Percentiles rank a stretch among this genome's conserved stretches.
phyloP scores from a whole-genome alignment of 2,888 invertebrate species.

The Spicauda simplicius region DNA sequence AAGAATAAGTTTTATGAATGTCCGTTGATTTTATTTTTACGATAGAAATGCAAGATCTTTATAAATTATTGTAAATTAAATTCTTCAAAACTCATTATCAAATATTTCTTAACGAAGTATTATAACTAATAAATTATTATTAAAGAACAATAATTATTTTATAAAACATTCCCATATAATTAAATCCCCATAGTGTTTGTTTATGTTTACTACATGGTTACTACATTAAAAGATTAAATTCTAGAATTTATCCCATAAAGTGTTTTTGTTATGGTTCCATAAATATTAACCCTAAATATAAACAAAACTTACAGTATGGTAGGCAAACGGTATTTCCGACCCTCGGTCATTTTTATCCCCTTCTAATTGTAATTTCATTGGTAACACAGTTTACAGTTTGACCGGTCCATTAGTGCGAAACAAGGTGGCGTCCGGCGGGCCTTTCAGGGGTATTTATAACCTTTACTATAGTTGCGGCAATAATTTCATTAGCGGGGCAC shows the following conservation, averaged over 20 bases:
- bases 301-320: conserved; percentile 12
- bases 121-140: no score
- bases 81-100: no score
- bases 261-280: neutral
- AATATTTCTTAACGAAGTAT: no score
- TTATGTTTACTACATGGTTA: no score
- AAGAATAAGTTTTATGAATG: no score
- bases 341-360: conserved; percentile 76
- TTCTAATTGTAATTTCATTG: conserved; percentile 85
- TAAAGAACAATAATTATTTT: no score
- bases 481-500: conserved; percentile 85
- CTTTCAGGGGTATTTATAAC: conserved; percentile 82
- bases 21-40: no score
- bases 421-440: conserved; percentile 80
- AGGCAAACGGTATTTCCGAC: conserved; percentile 71
- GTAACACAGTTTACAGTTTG: conserved; percentile 85
- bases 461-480: conserved; percentile 84
- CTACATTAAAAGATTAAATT: no score
- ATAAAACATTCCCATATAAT: no score
- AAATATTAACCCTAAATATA: conserved; percentile 1
- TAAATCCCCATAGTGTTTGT: no score
- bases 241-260: neutral
- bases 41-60: no score
- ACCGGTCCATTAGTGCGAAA: conserved; percentile 84
- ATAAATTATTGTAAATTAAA: no score